Base-by-base conservation (phyloP, 2,797 vertebrate species). In the Orientallactaga sibirica region DNA sequence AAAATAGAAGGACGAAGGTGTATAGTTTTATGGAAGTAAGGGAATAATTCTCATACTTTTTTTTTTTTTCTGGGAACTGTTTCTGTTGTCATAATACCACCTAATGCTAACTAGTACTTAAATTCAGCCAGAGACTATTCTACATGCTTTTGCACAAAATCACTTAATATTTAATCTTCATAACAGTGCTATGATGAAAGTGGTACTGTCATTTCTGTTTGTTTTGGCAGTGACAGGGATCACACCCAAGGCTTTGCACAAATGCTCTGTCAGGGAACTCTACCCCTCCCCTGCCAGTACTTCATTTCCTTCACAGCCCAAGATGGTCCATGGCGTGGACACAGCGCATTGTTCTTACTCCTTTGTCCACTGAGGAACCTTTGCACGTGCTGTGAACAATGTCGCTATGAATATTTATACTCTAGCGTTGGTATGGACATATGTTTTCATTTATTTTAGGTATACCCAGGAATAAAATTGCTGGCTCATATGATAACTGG, bases 131-230 rank as follows among this genome's bases (percentile, higher is more conserved):
- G 64, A 71, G 92, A 77, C 33, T 81, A 43, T 88, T 92, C 62
- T 81, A 89, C 86, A 79, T 82, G 19, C 43, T 91, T 92, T 89
- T 77, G 19, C 16, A 74, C 90, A 67, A 87, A 61, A 74, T 87
- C 37, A 82, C 78, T 88, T 82, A 33, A 29, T 85, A 14, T 58
- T 58, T 58, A 58, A 58, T 58, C 67, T 81, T 86, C 81, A 81
- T 55, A 71, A 71, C n/a, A 79, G 5, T 29, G 10, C 62, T 85
- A 0, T 41, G 71, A 76, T 91, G 25, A 85, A 88, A 75, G 15
- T 83, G 18, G 43, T 74, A 18, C 20, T 93, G 6, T 70, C 88
- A 70, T 43, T 37, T 5, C n/a, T 70, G 27, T 6, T 10, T 67
- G 27, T 18, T 10, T 67, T 9, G 27, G 9, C 24, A 67, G 61